These are phyloP conservation scores for Amiota mariae DNA, from an alignment of 2,888 invertebrate genomes.

Conservation along the genomic window DNA sequence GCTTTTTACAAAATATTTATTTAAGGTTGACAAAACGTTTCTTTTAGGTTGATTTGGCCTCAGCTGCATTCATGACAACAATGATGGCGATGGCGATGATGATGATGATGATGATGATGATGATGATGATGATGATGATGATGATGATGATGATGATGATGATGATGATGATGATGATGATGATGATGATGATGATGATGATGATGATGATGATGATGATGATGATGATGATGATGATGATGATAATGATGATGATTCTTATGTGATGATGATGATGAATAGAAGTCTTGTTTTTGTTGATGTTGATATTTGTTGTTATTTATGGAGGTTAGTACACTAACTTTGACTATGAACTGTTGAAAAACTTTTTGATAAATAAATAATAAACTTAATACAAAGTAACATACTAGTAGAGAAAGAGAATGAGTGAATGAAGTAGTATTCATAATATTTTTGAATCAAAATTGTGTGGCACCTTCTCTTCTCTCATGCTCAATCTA, in stretches of 20 bases:
- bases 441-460: no score
- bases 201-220: neutral
- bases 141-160: neutral
- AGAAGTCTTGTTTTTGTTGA: no score
- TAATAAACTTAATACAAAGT: conserved; percentile 9
- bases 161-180: neutral
- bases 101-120: neutral
- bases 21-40: no score
- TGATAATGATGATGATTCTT: neutral
- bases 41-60: no score
- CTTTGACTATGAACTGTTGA: neutral
- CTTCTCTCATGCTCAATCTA: no score
- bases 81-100: neutral
- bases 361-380: conserved; percentile 6
- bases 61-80: no score
- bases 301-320: no score
- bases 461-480: no score
- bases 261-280: neutral
- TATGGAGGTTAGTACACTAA: neutral
- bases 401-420: neutral
- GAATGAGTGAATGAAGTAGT: no score
- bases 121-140: neutral
- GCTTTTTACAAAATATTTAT: no score
- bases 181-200: neutral
- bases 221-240: neutral